Conservation (phyloP, 2,888 invertebrate species). For the Drosophila melanosoma region DNA sequence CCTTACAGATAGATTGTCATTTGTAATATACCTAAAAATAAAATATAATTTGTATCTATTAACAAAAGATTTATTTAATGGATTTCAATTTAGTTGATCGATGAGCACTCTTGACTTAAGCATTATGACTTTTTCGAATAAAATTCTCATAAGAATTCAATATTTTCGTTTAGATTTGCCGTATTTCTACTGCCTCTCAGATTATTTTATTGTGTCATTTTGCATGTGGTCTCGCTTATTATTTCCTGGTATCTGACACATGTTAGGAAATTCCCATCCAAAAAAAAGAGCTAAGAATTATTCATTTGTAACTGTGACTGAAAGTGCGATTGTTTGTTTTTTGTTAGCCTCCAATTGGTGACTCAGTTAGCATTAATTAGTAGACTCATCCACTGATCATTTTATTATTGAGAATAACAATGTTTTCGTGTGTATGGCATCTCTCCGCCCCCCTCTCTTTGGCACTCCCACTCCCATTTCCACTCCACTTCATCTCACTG, state of each 20-base stretch:
- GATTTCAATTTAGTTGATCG: not conserved
- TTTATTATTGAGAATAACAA: constrained; percentile 30
- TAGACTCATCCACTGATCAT: constrained; percentile 28
- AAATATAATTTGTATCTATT: not conserved
- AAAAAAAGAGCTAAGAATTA: constrained; percentile 22
- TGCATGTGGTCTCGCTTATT: constrained; percentile 4
- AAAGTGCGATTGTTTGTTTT: not conserved
- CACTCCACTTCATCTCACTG: not conserved
- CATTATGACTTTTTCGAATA: not conserved
- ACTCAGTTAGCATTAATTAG: constrained; percentile 72
- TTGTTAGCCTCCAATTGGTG: constrained; percentile 39
- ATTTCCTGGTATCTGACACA: constrained; percentile 11
- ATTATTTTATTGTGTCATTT: constrained; percentile 16
- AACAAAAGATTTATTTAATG: not conserved
- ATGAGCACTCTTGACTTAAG: not conserved
- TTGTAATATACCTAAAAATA: not conserved
- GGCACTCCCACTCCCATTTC: not conserved
- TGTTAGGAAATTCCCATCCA: constrained; percentile 37
- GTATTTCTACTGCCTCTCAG: not conserved
- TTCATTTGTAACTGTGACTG: constrained; percentile 3
- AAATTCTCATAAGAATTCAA: not conserved
- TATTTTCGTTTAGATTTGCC: not conserved
- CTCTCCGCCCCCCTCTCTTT: not conserved
- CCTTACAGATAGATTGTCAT: not conserved
- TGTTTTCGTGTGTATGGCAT: constrained; percentile 13